Conservation (phyloP, 2,113 vertebrate species). For the Nothoprocta pentlandii region DNA sequence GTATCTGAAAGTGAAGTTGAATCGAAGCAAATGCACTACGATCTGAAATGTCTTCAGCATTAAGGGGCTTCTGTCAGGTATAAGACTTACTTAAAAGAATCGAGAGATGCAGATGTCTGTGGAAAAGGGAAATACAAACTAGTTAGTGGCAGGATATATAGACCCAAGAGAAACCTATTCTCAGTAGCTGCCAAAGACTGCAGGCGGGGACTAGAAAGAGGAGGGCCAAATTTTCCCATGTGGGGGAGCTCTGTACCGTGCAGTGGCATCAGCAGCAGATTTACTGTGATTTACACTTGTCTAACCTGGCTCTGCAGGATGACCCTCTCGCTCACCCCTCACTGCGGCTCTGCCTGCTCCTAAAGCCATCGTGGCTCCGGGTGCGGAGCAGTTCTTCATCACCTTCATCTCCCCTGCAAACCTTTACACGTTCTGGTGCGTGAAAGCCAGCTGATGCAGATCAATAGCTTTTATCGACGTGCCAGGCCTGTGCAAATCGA, state of each 20-base stretch:
- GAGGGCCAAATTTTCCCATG: not conserved
- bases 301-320: rapidly evolving
- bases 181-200: not conserved
- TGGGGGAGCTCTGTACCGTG: too few species aligned
- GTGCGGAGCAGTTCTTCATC: not conserved
- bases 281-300: not conserved
- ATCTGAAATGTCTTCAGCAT: not conserved
- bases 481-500: not conserved
- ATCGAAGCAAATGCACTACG: not conserved
- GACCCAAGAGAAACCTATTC: not conserved
- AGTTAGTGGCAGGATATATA: not conserved
- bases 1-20: not conserved
- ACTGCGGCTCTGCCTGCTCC: not conserved
- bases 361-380: not conserved
- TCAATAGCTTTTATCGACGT: not conserved
- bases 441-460: not conserved
- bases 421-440: not conserved
- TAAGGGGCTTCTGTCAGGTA: not conserved
- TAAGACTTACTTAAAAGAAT: not conserved
- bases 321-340: not conserved
- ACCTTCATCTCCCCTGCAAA: not conserved
- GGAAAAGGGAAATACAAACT: not conserved
- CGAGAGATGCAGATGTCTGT: not conserved
- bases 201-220: not conserved
- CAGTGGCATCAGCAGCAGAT: not conserved